Conservation (phyloP, 2,797 vertebrate genomes). For the Helarctos malayanus region DNA sequence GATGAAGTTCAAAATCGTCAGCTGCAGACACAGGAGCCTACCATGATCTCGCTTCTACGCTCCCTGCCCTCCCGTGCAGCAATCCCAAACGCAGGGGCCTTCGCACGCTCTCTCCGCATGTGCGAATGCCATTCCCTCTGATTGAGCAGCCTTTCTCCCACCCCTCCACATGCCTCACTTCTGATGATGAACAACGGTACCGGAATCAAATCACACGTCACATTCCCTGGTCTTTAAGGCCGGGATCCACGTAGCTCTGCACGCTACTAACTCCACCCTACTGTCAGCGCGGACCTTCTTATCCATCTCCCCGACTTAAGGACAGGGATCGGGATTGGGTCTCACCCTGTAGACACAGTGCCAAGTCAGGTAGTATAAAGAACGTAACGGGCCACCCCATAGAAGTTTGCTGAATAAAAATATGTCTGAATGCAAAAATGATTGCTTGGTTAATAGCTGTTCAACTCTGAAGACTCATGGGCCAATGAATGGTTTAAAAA, state of each 20-base stretch:
- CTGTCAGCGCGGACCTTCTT: not conserved
- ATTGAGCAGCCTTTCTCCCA: not conserved
- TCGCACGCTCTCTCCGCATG: not conserved
- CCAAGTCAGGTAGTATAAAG: not conserved
- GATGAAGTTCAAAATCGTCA: not conserved
- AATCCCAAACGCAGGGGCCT: not conserved
- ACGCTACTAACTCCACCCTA: not conserved
- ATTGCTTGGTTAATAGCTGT: not conserved
- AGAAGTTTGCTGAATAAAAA: conserved; percentile 2
- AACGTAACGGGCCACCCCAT: not conserved
- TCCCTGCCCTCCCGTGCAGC: not conserved
- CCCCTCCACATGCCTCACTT: not conserved
- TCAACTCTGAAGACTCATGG: not conserved
- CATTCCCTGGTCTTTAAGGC: not conserved
- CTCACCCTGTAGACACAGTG: not conserved
- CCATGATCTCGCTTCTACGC: not conserved
- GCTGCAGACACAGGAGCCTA: not conserved
- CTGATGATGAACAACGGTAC: not conserved
- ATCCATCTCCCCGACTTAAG: not conserved
- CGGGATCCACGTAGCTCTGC: not conserved
- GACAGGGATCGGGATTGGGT: not conserved
- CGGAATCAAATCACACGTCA: not conserved
- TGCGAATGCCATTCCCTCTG: not conserved
- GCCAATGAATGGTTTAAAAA: conserved; percentile 31
- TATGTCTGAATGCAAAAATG: not conserved